Percentiles rank a stretch among this genome's conserved stretches.
Conservation (phyloP, 2,888 invertebrate genomes). For the Lasioglossum leucozonium region DNA sequence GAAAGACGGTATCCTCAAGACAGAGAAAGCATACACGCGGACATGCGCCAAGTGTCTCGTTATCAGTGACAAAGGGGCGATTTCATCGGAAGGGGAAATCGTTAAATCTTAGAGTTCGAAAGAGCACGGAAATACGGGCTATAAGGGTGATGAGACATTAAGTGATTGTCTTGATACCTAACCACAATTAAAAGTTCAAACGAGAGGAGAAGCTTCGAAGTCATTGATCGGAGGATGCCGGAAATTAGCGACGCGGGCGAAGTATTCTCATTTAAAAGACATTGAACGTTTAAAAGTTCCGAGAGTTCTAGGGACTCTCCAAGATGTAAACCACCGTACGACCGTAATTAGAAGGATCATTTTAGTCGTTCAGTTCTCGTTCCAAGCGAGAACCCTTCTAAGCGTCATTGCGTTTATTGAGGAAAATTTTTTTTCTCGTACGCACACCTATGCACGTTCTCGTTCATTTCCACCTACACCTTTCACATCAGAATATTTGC, state of each 20-base stretch:
- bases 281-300: slow-evolving; percentile 16
- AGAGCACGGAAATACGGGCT: background rate
- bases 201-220: background rate
- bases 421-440: background rate
- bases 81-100: background rate
- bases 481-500: background rate
- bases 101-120: slow-evolving; percentile 5
- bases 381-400: background rate
- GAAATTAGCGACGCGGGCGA: background rate
- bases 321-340: background rate
- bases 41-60: slow-evolving; percentile 22
- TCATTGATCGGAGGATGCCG: background rate
- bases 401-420: background rate
- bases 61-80: slow-evolving; percentile 31
- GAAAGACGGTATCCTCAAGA: slow-evolving; percentile 17
- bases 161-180: background rate
- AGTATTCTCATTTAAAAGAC: slow-evolving; percentile 42
- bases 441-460: too few relatives aligned
- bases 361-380: slow-evolving; percentile 20
- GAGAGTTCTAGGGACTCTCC: background rate
- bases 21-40: slow-evolving; percentile 17
- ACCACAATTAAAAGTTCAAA: slow-evolving; percentile 13
- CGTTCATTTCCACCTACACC: background rate
- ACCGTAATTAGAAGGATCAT: slow-evolving; percentile 24
- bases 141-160: background rate